These are phyloP conservation scores for Muricea muricata DNA, from an alignment of 92 coral and sea anemone genomes.

Conservation along the genomic window DNA sequence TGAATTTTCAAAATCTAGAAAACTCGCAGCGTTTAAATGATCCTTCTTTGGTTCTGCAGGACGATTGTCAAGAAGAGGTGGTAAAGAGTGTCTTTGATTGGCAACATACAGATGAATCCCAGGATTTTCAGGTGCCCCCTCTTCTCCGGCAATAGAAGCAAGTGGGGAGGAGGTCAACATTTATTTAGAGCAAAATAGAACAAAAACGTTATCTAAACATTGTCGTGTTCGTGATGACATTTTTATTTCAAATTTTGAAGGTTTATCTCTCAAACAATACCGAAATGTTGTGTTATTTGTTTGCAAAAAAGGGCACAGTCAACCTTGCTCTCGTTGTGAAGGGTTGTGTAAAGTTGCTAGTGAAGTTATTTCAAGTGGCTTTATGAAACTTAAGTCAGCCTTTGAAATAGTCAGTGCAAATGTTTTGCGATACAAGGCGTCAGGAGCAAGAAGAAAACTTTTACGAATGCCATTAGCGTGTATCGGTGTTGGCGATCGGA, in stretches of 20 bases:
- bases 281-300: constrained; percentile 35
- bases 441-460: constrained; percentile 45
- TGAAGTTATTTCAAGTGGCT: constrained; percentile 36
- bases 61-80: background rate
- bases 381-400: constrained; percentile 35
- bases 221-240: constrained; percentile 22
- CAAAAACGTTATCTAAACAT: constrained; percentile 42
- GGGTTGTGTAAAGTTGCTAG: constrained; percentile 47
- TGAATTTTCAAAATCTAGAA: background rate
- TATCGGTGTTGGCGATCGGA: constrained; percentile 36
- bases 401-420: constrained; percentile 34
- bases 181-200: constrained; percentile 37
- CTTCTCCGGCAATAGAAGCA: constrained; percentile 1
- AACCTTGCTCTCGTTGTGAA: constrained; percentile 51
- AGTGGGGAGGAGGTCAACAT: constrained; percentile 36
- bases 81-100: background rate
- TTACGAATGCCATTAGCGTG: constrained; percentile 46
- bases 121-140: constrained; percentile 4
- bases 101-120: background rate
- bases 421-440: constrained; percentile 53
- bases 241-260: constrained; percentile 61
- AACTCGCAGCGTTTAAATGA: no score
- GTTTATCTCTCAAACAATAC: constrained; percentile 54
- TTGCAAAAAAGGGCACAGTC: constrained; percentile 43
- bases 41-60: no score